Base-by-base conservation (phyloP, 2,888 invertebrate species). In the Anarsia innoxiella region DNA sequence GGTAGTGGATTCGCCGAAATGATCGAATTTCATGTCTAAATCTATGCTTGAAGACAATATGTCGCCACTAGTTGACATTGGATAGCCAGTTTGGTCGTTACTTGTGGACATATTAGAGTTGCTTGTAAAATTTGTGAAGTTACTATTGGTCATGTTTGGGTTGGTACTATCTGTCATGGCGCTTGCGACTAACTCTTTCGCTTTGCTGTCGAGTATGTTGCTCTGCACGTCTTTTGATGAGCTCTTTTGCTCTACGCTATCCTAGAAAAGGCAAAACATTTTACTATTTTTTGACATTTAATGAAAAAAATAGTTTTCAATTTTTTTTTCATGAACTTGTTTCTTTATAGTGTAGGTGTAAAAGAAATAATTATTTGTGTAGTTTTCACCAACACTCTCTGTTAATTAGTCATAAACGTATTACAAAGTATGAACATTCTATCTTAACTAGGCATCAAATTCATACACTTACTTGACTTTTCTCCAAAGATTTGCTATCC, bases 21-120 rank as follows among this genome's bases (percentile, higher is more conserved):
- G 88, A 52, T 89, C 89, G 45, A 89, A 89, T 50, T 88, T 89
- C 62, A 89, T 89, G 49, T 89, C 88, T 33, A 89, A 66, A 54
- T 84, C 82, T 29, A 77, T 70, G 39, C 84, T 85, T 1, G 79
- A 71, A 0, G 75, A 76, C 12, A 75, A 28, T 0, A 75, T 45
- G 11, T 76, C 85, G 0, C 69, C 82, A 13, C 83, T 84, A 31
- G 72, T 80, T 0, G 84, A 64, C 78, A 82, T 78, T 0, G 84
- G 83, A 16, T 84, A 86, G 0, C 76, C 80, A 0, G 84, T 78
- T 0, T 26, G 72, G 35, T 80, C 80, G 6, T 78, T 82, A 16
- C 82, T 83, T 0, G 64, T 72, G 0, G 79, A 79, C 74, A 82
- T 83, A 12, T 83, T 82, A 0, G 80, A 82, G 28, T 80, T 82